A percentile compares a stretch with the other conserved stretches of the same genome.
Evolutionary conservation across 2,888 invertebrate species (phyloP).

Genomic region (Cheilosia vulpina): DNA sequence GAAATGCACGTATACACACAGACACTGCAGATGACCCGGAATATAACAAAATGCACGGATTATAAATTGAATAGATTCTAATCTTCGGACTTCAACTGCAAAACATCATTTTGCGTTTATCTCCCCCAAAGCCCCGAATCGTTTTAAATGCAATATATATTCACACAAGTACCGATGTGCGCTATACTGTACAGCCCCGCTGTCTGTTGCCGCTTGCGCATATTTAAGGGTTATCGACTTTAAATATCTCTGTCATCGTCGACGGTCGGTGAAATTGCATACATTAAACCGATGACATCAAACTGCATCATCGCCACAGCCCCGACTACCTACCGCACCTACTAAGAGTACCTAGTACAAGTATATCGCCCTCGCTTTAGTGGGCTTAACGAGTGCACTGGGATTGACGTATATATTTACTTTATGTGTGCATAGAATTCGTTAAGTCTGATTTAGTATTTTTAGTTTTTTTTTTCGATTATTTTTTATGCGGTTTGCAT

Average conservation of each 20-base stretch:
- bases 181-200: neutral
- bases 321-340: neutral
- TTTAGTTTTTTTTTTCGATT: neutral
- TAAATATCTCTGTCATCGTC: conserved; percentile 42
- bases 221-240: conserved; percentile 72
- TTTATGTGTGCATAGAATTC: conserved; percentile 45
- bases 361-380: conserved; percentile 20
- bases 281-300: conserved; percentile 64
- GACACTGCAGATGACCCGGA: conserved; percentile 10
- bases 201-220: conserved; percentile 38
- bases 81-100: conserved; percentile 60
- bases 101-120: conserved; percentile 67
- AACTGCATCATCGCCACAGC: conserved; percentile 25
- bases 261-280: conserved; percentile 62
- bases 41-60: conserved; percentile 51
- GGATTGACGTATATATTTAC: neutral
- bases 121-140: conserved; percentile 58
- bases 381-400: conserved; percentile 35
- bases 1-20: conserved; percentile 5
- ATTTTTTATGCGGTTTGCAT: conserved; percentile 43
- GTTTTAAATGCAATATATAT: conserved; percentile 72
- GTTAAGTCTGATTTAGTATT: conserved; percentile 57
- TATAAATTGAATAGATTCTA: conserved; percentile 75
- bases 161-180: conserved; percentile 39
- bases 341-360: neutral